These are phyloP conservation scores for Dendrocopos noguchii DNA, from an alignment of 2,113 vertebrate genomes.

Conservation along the genomic window DNA sequence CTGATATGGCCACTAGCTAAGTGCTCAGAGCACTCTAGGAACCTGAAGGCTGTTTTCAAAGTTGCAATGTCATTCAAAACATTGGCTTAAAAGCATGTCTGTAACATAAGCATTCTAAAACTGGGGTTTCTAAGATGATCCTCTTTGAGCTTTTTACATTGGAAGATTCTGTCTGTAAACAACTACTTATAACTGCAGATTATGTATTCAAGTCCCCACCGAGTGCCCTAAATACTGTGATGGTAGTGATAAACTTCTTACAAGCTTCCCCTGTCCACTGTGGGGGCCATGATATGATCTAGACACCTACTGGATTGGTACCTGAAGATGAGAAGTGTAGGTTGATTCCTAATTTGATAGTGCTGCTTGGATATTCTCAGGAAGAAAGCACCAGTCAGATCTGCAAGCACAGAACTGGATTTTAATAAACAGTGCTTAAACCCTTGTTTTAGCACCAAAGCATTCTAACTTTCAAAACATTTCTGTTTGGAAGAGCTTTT, in stretches of 20 bases:
- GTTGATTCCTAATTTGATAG: background rate
- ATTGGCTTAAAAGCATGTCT: background rate
- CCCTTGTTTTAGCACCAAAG: background rate
- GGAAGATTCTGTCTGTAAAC: background rate
- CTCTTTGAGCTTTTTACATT: background rate
- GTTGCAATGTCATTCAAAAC: background rate
- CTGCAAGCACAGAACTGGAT: background rate
- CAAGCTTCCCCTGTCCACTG: background rate
- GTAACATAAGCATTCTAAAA: background rate
- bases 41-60: background rate
- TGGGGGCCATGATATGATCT: fast-evolving
- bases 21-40: background rate
- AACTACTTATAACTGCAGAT: background rate
- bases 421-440: background rate
- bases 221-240: background rate
- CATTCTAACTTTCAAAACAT: background rate
- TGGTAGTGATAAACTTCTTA: background rate
- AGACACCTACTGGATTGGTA: background rate
- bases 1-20: background rate
- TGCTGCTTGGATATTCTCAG: background rate
- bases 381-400: background rate
- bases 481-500: background rate
- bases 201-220: background rate
- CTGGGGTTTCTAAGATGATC: background rate
- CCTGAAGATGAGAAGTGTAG: background rate